These are phyloP conservation scores for Desmophyllum pertusum DNA, from an alignment of 92 coral and sea anemone species.

Conservation along the genomic window DNA sequence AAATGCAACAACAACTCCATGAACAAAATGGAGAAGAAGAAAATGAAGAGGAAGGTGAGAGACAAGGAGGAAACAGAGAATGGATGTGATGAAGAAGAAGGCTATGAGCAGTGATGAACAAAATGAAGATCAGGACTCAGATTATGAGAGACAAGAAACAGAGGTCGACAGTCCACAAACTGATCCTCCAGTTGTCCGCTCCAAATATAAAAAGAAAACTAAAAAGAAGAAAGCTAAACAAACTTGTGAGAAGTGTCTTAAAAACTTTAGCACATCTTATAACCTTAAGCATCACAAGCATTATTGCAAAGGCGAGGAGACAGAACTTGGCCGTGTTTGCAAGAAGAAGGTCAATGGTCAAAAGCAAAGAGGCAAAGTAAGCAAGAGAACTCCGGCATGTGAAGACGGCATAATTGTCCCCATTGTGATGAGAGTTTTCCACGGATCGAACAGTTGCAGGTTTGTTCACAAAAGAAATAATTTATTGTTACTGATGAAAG, in stretches of 20 bases:
- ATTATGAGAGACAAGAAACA: neutral
- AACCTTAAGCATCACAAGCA: neutral
- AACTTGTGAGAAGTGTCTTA: neutral
- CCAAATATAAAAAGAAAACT: neutral
- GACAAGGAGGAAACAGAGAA: neutral
- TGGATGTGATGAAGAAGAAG: neutral
- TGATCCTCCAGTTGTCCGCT: neutral
- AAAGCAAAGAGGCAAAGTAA: too few species aligned
- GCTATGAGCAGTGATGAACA: neutral
- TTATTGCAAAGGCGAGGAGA: neutral
- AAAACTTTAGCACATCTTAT: neutral
- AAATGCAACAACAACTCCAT: neutral
- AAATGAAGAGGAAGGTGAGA: neutral
- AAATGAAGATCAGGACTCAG: neutral
- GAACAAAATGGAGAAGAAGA: neutral
- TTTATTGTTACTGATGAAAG: too few species aligned
- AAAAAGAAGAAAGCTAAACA: neutral
- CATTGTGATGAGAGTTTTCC: slow-evolving; percentile 9
- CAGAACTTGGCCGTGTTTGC: too few species aligned
- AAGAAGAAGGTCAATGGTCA: too few species aligned
- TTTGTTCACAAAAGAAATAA: too few species aligned
- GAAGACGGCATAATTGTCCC: neutral
- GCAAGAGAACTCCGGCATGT: too few species aligned
- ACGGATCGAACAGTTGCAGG: neutral
- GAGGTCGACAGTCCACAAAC: neutral